These are phyloP conservation scores for Meliscaeva auricollis DNA, from an alignment of 2,888 invertebrate genomes.

Conservation along the genomic window DNA sequence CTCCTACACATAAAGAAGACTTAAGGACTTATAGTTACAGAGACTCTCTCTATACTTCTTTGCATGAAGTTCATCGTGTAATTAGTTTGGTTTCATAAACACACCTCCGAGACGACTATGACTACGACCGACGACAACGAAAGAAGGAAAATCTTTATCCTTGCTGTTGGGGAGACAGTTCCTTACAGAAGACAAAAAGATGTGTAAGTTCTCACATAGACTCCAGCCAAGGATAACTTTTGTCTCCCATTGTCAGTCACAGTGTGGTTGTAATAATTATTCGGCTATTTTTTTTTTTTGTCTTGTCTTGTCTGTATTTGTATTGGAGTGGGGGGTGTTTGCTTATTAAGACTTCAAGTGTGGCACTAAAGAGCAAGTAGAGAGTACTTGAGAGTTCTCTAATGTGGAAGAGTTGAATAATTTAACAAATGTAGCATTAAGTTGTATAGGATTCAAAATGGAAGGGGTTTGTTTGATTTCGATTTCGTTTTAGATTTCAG, in stretches of 20 bases:
- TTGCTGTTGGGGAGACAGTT: conserved; percentile 4
- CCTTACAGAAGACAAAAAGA: conserved; percentile 2
- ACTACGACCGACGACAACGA: not conserved
- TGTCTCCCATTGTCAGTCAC: conserved; percentile 35
- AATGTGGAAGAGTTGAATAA: conserved; percentile 48
- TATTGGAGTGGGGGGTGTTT: not conserved
- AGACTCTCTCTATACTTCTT: conserved; percentile 4
- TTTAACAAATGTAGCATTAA: conserved; percentile 30
- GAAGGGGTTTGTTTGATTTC: conserved; percentile 20
- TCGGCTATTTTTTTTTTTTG: conserved; percentile 8
- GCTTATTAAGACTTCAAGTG: conserved; percentile 55
- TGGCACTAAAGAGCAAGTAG: conserved; percentile 33
- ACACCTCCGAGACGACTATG: conserved; percentile 10
- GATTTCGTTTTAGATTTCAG: conserved; percentile 18
- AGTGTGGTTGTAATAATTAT: conserved; percentile 49
- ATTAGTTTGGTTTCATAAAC: conserved; percentile 59
- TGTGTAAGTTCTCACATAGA: conserved; percentile 22
- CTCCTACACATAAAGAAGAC: not conserved
- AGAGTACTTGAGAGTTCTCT: conserved; percentile 28
- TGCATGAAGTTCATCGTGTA: conserved; percentile 41
- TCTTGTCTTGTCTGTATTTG: not conserved
- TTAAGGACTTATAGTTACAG: conserved; percentile 11
- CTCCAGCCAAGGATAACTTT: conserved; percentile 20
- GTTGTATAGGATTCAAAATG: not conserved
- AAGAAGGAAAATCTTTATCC: conserved; percentile 8